These are phyloP conservation scores for Galagoides demidoff DNA, from an alignment of 2,797 vertebrate genomes.

Conservation along the genomic window DNA sequence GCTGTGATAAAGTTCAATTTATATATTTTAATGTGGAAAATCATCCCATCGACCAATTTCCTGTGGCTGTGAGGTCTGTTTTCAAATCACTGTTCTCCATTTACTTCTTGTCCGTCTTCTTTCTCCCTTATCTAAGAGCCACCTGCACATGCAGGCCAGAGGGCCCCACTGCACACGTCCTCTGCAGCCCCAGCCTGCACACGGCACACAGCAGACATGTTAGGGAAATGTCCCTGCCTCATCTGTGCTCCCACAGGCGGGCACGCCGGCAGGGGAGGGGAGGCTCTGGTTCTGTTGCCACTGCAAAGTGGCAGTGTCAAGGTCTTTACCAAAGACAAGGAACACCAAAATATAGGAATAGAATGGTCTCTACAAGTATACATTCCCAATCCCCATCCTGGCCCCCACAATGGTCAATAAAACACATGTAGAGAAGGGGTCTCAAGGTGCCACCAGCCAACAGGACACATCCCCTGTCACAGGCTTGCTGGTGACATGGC, in stretches of 20 bases:
- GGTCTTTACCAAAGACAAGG: neutral
- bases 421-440: neutral
- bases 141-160: fast-evolving
- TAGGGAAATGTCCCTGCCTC: fast-evolving
- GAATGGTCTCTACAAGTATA: neutral
- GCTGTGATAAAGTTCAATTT: neutral
- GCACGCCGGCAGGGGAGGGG: fast-evolving
- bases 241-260: fast-evolving
- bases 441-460: neutral
- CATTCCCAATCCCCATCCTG: neutral
- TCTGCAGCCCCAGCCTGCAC: fast-evolving
- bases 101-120: neutral
- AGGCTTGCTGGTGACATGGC: neutral
- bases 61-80: fast-evolving
- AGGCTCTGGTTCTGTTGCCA: neutral
- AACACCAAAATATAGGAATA: too few species aligned
- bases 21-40: neutral
- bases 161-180: fast-evolving
- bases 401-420: neutral
- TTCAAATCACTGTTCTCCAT: neutral
- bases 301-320: neutral
- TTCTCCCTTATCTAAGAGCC: neutral
- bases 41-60: neutral
- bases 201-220: fast-evolving
- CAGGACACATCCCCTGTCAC: fast-evolving